Evolutionary conservation across 2,797 vertebrate species (phyloP).

Genomic region (Platalea minor): DNA sequence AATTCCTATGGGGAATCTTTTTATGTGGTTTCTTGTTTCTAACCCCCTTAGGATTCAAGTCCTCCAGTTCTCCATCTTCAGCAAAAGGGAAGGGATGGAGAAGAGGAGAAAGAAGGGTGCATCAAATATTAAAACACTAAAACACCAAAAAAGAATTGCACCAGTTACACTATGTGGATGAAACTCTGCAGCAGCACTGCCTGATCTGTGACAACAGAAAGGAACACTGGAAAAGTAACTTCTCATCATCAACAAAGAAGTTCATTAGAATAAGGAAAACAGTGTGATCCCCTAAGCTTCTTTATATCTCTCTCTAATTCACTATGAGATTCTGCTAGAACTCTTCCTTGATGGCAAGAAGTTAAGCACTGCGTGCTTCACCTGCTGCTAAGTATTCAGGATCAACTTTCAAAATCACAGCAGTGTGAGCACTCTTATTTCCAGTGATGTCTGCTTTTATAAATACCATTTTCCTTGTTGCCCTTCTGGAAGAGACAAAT

Average conservation of each 20-base stretch:
- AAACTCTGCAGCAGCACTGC: not conserved
- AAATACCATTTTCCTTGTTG: not conserved
- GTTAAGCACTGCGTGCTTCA: not conserved
- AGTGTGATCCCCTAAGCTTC: not conserved
- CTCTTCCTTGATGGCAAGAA: not conserved
- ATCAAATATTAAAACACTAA: not conserved
- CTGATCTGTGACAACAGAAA: not conserved
- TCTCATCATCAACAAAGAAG: not conserved
- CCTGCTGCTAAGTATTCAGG: not conserved
- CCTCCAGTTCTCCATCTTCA: not conserved
- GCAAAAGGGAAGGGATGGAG: not conserved
- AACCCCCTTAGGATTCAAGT: not conserved
- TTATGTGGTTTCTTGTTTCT: not conserved
- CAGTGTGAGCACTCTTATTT: not conserved
- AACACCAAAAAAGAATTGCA: not conserved
- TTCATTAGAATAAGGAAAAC: conserved; percentile 13
- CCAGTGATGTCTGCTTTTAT: not conserved
- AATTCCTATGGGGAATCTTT: not conserved
- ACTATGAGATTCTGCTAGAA: not conserved
- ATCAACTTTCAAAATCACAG: not conserved
- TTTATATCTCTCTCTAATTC: not conserved
- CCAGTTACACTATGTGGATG: not conserved
- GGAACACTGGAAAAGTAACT: not conserved
- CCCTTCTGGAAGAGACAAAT: not conserved
- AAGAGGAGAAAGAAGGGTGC: not conserved